Percentiles rank a stretch among this genome's conserved stretches.
Conservation (phyloP, 2,888 invertebrate genomes). For the Microctonus brassicae region DNA sequence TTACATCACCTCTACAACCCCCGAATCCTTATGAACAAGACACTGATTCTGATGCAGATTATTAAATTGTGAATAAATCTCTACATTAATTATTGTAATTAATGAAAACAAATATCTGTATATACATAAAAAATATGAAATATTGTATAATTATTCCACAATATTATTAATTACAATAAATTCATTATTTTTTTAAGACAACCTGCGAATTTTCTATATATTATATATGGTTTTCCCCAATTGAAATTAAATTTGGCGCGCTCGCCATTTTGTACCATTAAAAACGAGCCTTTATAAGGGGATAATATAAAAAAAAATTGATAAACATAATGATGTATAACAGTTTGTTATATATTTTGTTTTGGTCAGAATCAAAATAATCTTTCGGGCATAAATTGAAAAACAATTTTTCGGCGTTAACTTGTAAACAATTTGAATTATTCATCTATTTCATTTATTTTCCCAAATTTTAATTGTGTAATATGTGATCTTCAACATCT, state of each 20-base stretch:
- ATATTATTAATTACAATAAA: neutral
- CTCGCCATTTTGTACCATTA: neutral
- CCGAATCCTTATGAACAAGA: constrained; percentile 56
- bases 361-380: too few relatives aligned
- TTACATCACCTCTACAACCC: constrained; percentile 41
- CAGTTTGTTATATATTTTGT: neutral
- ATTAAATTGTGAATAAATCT: constrained; percentile 33
- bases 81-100: neutral
- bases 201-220: too few relatives aligned
- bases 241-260: neutral
- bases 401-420: neutral
- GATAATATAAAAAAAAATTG: neutral
- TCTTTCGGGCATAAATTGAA: neutral
- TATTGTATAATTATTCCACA: neutral
- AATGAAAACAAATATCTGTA: constrained; percentile 4
- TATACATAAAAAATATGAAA: constrained; percentile 3
- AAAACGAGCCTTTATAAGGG: neutral
- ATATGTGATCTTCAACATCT: neutral
- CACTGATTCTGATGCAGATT: constrained; percentile 57
- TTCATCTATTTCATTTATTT: neutral
- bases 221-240: too few relatives aligned
- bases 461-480: neutral
- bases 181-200: neutral
- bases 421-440: neutral
- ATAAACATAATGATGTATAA: neutral